Evolutionary conservation across 2,888 invertebrate genomes (phyloP), one percentile per base, ranked within the genome.

Genomic region (Epinotia brunnichana): DNA sequence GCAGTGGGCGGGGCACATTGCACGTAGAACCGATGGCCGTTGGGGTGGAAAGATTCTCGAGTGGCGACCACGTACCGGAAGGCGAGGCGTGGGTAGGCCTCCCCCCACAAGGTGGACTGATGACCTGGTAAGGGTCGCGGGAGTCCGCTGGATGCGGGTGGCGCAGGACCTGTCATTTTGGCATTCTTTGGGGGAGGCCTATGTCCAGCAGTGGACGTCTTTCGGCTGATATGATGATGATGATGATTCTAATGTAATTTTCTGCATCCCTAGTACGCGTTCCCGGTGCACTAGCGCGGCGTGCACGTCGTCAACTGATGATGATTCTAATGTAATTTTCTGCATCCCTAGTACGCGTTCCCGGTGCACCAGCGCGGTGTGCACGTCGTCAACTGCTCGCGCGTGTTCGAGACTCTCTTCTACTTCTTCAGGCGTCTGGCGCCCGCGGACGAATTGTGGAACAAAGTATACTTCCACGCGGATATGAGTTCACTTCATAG

Each of bases 281-380:
- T 96, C 82, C 96, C 97, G 0, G 91, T 96, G 78, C 95, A 95
- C 77, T 95, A 96, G 66, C 94, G 95, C 54, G 96, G 96, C 0
- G 93, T 97, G 57, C 97, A 97, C 87, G 95, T 97, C 41, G 92
- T 97, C 3, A 95, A 96, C 85, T 96, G 97, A n/a, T n/a, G n/a
- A n/a, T n/a, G n/a, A n/a, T 9, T 35, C 9, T 9, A 35, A 35
- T 35, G 1, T 9, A 0, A 51, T 61, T 48, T 57, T 70, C 24
- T 41, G 66, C 51, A 56, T 29, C 88, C 92, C 35, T 83, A 95
- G 95, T 94, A 95, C 11, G 94, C 95, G 2, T 96, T 96, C 82
- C 96, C 97, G 0, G 91, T 96, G 78, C 95, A 95, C 77, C 95
- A 96, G 66, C 94, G 95, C 54, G 96, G 96, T 0, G 93, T 97